Evolutionary conservation across 2,113 vertebrate species (phyloP).

Genomic region (Sander vitreus): DNA sequence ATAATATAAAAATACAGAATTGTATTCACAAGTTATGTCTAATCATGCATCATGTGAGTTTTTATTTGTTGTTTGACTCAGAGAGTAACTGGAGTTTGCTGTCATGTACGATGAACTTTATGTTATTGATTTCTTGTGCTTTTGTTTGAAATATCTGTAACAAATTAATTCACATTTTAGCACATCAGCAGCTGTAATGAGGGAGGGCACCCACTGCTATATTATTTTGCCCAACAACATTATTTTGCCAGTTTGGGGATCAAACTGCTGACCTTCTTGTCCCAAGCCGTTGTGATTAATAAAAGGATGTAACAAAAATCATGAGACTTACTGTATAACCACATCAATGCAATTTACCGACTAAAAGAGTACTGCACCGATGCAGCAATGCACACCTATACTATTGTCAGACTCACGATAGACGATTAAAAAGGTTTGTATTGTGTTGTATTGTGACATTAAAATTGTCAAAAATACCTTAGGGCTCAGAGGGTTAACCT

Average conservation of each 20-base stretch:
- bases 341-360: neutral
- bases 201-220: neutral
- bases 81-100: neutral
- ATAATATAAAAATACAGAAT: neutral
- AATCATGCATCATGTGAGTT: neutral
- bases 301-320: neutral
- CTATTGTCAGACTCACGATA: neutral
- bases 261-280: neutral
- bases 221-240: neutral
- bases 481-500: neutral
- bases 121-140: neutral
- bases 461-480: too few species aligned
- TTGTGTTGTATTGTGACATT: neutral
- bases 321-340: neutral
- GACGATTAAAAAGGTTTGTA: neutral
- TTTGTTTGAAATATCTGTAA: conserved; percentile 15
- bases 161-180: conserved; percentile 19
- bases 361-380: neutral
- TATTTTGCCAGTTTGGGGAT: neutral
- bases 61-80: neutral
- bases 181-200: neutral
- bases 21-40: neutral
- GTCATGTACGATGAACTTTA: neutral
- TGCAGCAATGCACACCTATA: neutral
- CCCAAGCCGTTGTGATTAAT: neutral